Percentiles rank a stretch among this genome's conserved stretches.
Evolutionary conservation across 1,140 invertebrate genomes (phyloP).

Genomic region (Drosophila setifemur): DNA sequence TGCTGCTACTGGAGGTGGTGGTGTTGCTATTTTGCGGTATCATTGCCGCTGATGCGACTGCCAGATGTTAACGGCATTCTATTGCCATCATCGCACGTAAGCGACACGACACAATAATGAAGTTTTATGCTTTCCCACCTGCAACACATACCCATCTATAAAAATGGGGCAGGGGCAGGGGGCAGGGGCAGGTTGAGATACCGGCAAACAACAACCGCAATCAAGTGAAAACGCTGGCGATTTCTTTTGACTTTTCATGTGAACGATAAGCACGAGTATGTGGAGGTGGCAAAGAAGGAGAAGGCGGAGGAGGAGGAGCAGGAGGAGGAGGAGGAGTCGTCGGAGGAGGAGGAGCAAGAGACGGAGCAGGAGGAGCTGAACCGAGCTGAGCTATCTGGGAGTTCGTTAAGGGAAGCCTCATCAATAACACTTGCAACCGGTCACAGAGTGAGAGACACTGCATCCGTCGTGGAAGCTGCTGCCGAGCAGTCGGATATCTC

Average conservation of each 20-base stretch:
- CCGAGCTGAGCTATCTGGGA: conserved; percentile 35
- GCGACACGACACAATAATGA: conserved; percentile 78
- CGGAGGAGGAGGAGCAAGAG: too few species aligned
- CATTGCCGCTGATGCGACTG: conserved; percentile 57
- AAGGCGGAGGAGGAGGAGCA: conserved; percentile 1
- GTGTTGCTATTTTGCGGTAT: conserved; percentile 61
- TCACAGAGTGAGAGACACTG: conserved; percentile 7
- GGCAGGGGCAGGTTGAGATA: conserved; percentile 11
- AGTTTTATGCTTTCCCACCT: conserved; percentile 80
- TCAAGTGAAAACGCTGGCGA: conserved; percentile 69
- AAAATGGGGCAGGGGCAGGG: not conserved
- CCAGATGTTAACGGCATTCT: conserved; percentile 51
- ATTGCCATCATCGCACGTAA: conserved; percentile 71
- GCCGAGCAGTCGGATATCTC: not conserved
- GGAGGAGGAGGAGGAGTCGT: conserved; percentile 2
- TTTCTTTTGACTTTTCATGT: conserved; percentile 48
- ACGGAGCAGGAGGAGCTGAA: conserved; percentile 2
- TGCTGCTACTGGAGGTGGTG: not conserved
- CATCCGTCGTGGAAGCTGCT: not conserved
- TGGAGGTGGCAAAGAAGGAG: not conserved
- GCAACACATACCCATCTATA: conserved; percentile 17
- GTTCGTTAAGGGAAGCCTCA: conserved; percentile 46
- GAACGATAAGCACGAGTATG: conserved; percentile 20
- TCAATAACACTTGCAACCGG: conserved; percentile 41
- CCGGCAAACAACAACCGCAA: conserved; percentile 49